Conservation (phyloP, 2,888 invertebrate species). For the Drosophila neonasuta region DNA sequence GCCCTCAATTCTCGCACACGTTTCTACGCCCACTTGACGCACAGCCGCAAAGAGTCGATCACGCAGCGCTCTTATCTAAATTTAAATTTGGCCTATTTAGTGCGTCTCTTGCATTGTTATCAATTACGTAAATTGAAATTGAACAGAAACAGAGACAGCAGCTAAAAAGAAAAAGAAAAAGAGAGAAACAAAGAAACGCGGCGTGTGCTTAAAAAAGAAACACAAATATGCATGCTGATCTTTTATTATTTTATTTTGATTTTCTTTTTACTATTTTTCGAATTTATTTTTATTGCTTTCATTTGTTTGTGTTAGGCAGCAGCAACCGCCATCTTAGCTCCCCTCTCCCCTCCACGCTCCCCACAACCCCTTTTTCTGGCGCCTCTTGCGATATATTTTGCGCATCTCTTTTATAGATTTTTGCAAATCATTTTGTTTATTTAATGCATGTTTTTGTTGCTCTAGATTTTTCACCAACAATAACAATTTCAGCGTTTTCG, state of each 20-base stretch:
- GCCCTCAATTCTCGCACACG: constrained; percentile 31
- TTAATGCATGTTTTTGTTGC: constrained; percentile 17
- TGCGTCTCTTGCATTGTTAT: constrained; percentile 55
- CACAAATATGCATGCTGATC: constrained; percentile 10
- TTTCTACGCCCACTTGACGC: constrained; percentile 30
- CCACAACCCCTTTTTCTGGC: constrained; percentile 6
- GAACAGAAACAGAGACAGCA: neutral
- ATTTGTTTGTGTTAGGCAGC: constrained; percentile 13
- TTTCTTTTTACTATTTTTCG: neutral
- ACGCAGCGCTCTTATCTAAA: constrained; percentile 58
- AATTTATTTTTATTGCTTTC: constrained; percentile 34
- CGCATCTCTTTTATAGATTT: constrained; percentile 59
- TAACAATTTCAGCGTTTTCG: constrained; percentile 4
- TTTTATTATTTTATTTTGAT: constrained; percentile 7
- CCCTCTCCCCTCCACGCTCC: neutral
- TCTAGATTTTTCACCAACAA: constrained; percentile 18
- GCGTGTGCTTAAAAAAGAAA: constrained; percentile 19
- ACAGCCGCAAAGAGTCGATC: neutral
- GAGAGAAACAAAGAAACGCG: constrained; percentile 38
- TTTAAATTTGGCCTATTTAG: constrained; percentile 74
- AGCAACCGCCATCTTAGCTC: neutral
- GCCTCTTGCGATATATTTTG: constrained; percentile 43
- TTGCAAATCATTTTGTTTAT: constrained; percentile 67
- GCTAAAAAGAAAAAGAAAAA: no score
- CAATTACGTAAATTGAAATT: constrained; percentile 69